Evolutionary conservation across 2,797 vertebrate genomes (phyloP), one percentile per base, ranked within the genome.

Genomic region (Micropoecilia bifurca): DNA sequence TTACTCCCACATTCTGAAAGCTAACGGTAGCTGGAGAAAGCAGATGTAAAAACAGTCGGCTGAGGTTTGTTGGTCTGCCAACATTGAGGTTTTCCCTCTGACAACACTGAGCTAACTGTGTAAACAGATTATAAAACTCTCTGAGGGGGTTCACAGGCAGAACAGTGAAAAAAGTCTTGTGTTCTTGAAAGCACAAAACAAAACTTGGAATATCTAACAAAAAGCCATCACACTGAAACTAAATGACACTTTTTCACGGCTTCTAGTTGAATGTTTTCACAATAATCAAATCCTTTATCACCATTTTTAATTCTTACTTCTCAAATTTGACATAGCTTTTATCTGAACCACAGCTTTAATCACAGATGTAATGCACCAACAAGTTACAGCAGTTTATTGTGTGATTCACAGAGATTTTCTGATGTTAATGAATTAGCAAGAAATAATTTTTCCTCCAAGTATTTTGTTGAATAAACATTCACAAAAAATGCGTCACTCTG

Each of bases 1-100:
- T 83, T 71, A 41, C 28, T 50, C 28, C 50, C 68, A 30, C 4
- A 18, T 22, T 68, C 33, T 43, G 22, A 22, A 69, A 43, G 22
- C 6, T n/a, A 63, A 45, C 4, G 12, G 66, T 45, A 69, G 25
- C 66, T 6, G 4, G 10, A 13, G 41, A 43, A 45, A 69, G 66
- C 66, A 69, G 66, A 43, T 13, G 39, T 41, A 25, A 68, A 63
- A 68, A 43, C 59, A n/a, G 46, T 8, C 68, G 68, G 77, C 73
- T 43, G 50, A 43, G 39, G 9, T 45, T 41, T 39, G 69, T 53
- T 78, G 74, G 25, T 79, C 43, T 85, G 73, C 57, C 36, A 80
- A 75, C 69, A 33, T 2, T 46, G n/a, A 75, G 6, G 74, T 76
- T 75, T 80, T 76, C 47, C 47, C 79, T 63, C 74, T 39, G 59